Base-by-base conservation (phyloP, 2,797 vertebrate species). In the Myotis daubentonii region DNA sequence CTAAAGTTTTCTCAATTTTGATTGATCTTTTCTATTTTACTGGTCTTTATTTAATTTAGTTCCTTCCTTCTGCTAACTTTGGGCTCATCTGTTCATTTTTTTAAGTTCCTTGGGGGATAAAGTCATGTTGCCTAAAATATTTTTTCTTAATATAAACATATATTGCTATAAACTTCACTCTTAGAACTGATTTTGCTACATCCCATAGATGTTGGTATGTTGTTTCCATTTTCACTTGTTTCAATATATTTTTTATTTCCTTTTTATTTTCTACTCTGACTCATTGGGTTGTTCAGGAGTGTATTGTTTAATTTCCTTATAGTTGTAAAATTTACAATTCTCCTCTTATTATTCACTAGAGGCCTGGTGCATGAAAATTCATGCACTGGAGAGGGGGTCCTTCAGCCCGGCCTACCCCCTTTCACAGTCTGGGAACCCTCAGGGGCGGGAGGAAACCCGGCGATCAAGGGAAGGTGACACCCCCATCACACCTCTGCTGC, bases 181-280 rank as follows among this genome's bases (percentile, higher is more conserved):
- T 74, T 80, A 68, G 38, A 92, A 74, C 33, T 65, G 57, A 16
- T 93, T 80, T 72, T 87, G 49, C 8, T 16, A 20, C 22, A 81
- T 65, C 20, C 33, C 15, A 10, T 44, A 65, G 28, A 22, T 81
- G 33, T 33, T 65, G 15, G 16, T 71, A 33, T 65, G 9, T 79
- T 74, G 38, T 44, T 80, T 51, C 55, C 28, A 36, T 80, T 71
- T 92, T 87, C 47, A 72, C 51, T 72, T 65, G 30, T 80, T 49
- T 74, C 57, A 53, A 44, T 22, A 44, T 44, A 28, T 53, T 72
- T 92, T 49, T 79, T 0, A 68, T 76, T 84, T 80, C 25, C 6
- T n/a, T 71, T 86, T 53, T 86, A 22, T 51, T 87, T 79, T 86
- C 51, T 81, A 49, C 53, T 71, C 70, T 86, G 53, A 87, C 25